A percentile compares a stretch with the other conserved stretches of the same genome.
These are phyloP conservation scores for Pseudocheirus occidentalis DNA, from an alignment of 2,797 vertebrate species.

Conservation along the genomic window DNA sequence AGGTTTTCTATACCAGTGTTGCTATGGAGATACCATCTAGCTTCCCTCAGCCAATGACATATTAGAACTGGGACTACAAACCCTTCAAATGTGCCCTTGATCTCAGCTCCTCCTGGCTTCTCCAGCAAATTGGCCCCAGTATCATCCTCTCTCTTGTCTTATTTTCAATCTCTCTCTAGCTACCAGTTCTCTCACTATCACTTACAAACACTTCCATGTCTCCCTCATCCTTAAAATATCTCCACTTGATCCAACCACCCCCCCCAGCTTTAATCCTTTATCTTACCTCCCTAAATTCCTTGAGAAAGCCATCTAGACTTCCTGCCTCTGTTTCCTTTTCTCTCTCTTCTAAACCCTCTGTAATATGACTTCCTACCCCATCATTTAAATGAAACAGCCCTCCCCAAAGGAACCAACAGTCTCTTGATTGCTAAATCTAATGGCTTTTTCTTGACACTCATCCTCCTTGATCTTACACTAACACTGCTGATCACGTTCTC, in stretches of 20 bases:
- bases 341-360: neutral
- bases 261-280: neutral
- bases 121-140: neutral
- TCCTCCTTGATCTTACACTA: neutral
- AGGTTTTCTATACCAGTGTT: neutral
- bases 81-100: neutral
- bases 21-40: neutral
- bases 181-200: neutral
- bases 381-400: neutral
- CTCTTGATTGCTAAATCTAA: neutral
- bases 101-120: neutral
- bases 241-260: neutral
- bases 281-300: neutral
- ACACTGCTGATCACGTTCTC: neutral
- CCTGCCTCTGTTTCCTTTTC: neutral
- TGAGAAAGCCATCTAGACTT: neutral
- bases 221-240: neutral
- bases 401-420: neutral
- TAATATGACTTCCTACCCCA: neutral
- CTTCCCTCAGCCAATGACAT: neutral
- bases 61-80: neutral
- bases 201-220: neutral
- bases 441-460: neutral
- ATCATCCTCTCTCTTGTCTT: neutral
- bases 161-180: neutral